Evolutionary conservation across 2,888 invertebrate species (phyloP).

Genomic region (Dryadula phaetusa): DNA sequence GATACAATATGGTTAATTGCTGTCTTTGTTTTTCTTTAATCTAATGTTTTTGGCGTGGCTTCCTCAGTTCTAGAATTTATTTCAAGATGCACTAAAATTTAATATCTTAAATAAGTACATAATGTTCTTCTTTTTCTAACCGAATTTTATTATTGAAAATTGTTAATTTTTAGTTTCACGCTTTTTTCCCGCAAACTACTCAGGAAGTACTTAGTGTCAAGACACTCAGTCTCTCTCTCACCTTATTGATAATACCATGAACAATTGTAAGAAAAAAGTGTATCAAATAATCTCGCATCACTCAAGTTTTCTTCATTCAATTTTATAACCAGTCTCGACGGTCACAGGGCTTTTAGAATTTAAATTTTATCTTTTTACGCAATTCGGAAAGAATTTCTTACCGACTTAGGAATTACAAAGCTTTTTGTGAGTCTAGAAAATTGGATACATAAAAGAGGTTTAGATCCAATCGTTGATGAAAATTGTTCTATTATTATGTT

Average conservation of each 20-base stretch:
- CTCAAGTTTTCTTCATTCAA: conserved; percentile 31
- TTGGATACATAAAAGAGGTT: conserved; percentile 20
- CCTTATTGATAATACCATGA: not conserved
- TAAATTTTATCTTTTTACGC: conserved; percentile 25
- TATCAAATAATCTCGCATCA: conserved; percentile 19
- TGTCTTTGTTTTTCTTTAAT: too few species aligned
- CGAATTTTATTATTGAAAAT: too few species aligned
- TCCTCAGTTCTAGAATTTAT: too few species aligned
- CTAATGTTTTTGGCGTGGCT: too few species aligned
- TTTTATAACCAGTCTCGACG: conserved; percentile 11
- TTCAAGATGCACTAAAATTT: too few species aligned
- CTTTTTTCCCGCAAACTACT: too few species aligned
- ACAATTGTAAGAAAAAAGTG: not conserved
- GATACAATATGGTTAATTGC: too few species aligned
- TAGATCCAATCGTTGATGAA: not conserved
- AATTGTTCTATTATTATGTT: conserved; percentile 6
- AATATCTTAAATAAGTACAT: too few species aligned
- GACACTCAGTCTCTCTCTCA: too few species aligned
- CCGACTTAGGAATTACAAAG: conserved; percentile 4
- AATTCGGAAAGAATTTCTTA: not conserved
- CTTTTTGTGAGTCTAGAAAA: conserved; percentile 18
- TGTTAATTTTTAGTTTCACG: too few species aligned
- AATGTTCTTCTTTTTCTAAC: too few species aligned
- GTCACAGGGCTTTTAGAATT: conserved; percentile 33
- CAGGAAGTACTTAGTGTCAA: too few species aligned